Evolutionary conservation across 2,113 vertebrate genomes (phyloP), one percentile per base, ranked within the genome.

Genomic region (Uria aalge): DNA sequence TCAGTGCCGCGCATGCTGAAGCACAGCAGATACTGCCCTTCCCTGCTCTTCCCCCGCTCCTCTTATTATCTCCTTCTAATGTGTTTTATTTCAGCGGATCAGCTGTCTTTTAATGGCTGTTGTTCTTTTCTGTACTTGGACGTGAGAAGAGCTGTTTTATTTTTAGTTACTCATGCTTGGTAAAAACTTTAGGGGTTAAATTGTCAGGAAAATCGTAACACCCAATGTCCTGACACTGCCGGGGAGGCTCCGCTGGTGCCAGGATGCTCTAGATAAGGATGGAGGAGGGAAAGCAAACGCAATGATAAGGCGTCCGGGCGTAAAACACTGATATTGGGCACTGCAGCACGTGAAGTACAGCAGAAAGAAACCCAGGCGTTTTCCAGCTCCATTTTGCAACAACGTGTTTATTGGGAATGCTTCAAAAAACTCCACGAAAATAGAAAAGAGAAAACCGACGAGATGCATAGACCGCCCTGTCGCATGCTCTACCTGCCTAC

Each of bases 381-480:
- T 82, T 82, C 56, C 56, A 80, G n/a, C 60, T 83, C 55, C 11
- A 1, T 40, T 94, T 96, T 79, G 43, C 81, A 69, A 82, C 76
- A 50, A n/a, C 2, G 5, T 40, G 30, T 97, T 96, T 95, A 96
- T 97, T 96, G 48, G 92, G 38, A 74, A 59, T 12, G 19, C 29
- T 93, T 96, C 6, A 72, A 94, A 29, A 29, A 15, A 34, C 24
- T 0, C 14, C 9, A 57, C 15, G 22, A n/a, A 85, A 43, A 47
- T 22, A 64, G 22, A 91, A 30, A 22, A 83, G 57, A 78, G 82
- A 12, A 80, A 64, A 73, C 45, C 8, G 2, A 67, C 60, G 40
- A 20, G 84, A 15, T 62, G 73, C 88, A 80, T 9, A 84, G 53
- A 91, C 60, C 57, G 52, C 69, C 56, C 32, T 41, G 27, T 8